Evolutionary conservation across 2,888 invertebrate genomes (phyloP).

Genomic region (Sericinus montela): DNA sequence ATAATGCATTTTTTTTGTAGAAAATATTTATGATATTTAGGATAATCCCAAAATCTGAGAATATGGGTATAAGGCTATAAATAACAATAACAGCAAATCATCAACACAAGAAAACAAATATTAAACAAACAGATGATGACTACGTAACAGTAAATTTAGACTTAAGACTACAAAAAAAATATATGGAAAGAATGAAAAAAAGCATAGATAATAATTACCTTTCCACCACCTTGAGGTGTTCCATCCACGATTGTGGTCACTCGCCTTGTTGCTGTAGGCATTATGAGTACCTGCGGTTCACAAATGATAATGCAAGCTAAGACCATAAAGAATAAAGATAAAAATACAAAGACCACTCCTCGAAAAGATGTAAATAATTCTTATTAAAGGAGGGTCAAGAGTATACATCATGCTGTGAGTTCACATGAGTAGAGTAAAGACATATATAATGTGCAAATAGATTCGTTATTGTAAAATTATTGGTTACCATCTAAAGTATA

Average conservation of each 20-base stretch:
- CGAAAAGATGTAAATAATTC: neutral
- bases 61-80: no score
- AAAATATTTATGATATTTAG: no score
- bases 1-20: no score
- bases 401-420: slow-evolving; percentile 16
- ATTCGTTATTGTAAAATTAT: neutral
- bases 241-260: slow-evolving; percentile 88
- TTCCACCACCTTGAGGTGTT: slow-evolving; percentile 86
- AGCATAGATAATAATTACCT: slow-evolving; percentile 49
- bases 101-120: no score
- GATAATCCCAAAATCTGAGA: no score
- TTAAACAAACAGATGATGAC: no score
- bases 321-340: slow-evolving; percentile 20
- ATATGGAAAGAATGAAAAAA: neutral
- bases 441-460: slow-evolving; percentile 2
- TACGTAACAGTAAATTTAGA: no score
- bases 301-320: slow-evolving; percentile 26
- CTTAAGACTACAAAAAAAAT: no score
- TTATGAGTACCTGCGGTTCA: slow-evolving; percentile 85
- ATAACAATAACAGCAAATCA: no score
- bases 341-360: slow-evolving; percentile 13
- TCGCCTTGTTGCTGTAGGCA: slow-evolving; percentile 95
- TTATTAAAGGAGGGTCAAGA: neutral
- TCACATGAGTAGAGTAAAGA: slow-evolving; percentile 8
- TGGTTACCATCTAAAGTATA: neutral